Evolutionary conservation across 2,888 invertebrate genomes (phyloP).

Genomic region (Notocelia uddmanniana): DNA sequence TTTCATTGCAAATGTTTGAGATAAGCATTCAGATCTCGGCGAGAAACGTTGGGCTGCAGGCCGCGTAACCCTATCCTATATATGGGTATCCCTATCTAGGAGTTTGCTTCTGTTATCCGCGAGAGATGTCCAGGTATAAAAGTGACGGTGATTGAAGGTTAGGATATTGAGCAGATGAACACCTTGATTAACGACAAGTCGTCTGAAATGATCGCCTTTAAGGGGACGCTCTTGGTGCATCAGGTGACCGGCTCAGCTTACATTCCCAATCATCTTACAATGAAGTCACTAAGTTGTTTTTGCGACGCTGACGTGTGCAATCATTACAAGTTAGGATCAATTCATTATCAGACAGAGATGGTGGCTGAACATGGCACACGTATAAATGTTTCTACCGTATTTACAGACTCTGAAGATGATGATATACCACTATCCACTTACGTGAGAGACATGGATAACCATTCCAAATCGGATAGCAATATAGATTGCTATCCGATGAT

Average conservation of each 20-base stretch:
- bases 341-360: background rate
- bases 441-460: too few relatives aligned
- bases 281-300: constrained; percentile 5
- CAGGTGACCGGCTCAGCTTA: background rate
- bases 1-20: too few relatives aligned
- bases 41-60: too few relatives aligned
- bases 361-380: too few relatives aligned
- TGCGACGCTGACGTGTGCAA: background rate
- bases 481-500: too few relatives aligned
- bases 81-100: too few relatives aligned
- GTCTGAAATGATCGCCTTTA: constrained; percentile 42
- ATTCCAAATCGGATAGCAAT: too few relatives aligned
- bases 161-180: background rate
- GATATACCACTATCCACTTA: too few relatives aligned
- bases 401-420: too few relatives aligned
- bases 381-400: too few relatives aligned
- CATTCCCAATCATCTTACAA: constrained; percentile 8
- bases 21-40: too few relatives aligned
- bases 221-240: background rate
- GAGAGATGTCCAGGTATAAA: background rate
- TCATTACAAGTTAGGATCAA: background rate
- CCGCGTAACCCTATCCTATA: too few relatives aligned
- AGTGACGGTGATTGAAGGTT: background rate
- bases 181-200: constrained; percentile 41
- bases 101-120: constrained; percentile 3